Evolutionary conservation across 2,888 invertebrate species (phyloP).

Genomic region (Dicycla oo): DNA sequence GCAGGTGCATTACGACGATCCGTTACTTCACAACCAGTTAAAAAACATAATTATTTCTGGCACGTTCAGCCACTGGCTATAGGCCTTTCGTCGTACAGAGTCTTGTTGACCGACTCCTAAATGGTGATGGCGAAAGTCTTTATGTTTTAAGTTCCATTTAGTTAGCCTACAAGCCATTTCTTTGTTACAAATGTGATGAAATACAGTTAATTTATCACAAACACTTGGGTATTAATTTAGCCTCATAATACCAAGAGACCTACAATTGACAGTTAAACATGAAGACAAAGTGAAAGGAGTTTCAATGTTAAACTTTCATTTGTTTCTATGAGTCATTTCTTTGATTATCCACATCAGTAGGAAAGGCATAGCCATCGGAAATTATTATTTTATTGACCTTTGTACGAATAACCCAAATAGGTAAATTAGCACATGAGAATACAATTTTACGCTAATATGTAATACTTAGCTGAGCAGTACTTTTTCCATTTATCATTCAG

Average conservation of each 20-base stretch:
- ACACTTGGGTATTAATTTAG: not conserved
- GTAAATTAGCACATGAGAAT: not conserved
- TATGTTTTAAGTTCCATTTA: not conserved
- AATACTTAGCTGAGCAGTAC: not conserved
- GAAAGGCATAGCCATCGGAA: not conserved
- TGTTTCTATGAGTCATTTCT: conserved; percentile 28
- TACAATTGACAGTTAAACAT: conserved; percentile 29
- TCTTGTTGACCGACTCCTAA: conserved; percentile 15
- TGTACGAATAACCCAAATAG: conserved; percentile 28
- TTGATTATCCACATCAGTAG: conserved; percentile 16
- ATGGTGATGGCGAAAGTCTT: conserved; percentile 12
- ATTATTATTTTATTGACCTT: conserved; percentile 15
- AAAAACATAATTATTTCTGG: conserved; percentile 51
- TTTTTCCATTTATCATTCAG: not conserved
- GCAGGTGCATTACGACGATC: conserved; percentile 69
- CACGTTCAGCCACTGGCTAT: conserved; percentile 44
- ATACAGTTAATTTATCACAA: not conserved
- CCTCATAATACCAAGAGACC: not conserved
- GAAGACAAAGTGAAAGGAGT: conserved; percentile 59
- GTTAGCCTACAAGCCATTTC: not conserved
- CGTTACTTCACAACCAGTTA: conserved; percentile 63
- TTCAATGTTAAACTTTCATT: conserved; percentile 61
- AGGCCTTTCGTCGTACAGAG: conserved; percentile 31
- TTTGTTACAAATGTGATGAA: not conserved
- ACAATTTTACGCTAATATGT: not conserved